These are phyloP conservation scores for Bombus confusus DNA, from an alignment of 1,140 invertebrate genomes.

Conservation along the genomic window DNA sequence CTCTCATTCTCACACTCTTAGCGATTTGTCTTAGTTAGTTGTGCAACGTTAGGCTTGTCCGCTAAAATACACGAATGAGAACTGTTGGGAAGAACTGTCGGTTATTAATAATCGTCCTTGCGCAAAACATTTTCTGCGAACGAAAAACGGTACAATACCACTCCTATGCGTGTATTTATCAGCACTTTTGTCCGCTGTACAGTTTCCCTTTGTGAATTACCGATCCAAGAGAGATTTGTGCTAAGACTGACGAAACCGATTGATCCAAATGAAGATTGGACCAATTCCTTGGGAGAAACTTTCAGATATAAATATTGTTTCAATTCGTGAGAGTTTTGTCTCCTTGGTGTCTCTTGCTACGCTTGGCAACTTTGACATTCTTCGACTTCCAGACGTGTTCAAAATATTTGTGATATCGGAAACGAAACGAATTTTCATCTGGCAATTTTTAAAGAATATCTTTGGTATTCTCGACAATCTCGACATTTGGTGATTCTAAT, in stretches of 20 bases:
- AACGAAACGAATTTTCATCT: too few species aligned
- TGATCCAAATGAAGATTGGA: background rate
- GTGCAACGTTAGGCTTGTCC: slow-evolving; percentile 75
- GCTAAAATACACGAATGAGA: slow-evolving; percentile 65
- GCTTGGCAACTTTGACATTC: too few species aligned
- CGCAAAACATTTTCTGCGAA: slow-evolving; percentile 18
- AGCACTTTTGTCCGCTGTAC: background rate
- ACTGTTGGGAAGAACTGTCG: slow-evolving; percentile 49
- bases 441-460: too few species aligned
- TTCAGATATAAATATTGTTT: background rate
- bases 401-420: background rate
- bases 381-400: too few species aligned
- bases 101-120: slow-evolving; percentile 56
- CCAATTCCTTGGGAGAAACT: background rate
- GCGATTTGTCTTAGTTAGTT: slow-evolving; percentile 72
- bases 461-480: too few species aligned
- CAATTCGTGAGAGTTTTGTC: background rate
- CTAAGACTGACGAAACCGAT: background rate
- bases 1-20: slow-evolving; percentile 41
- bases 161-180: background rate
- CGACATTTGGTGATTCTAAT: too few species aligned
- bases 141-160: slow-evolving; percentile 8
- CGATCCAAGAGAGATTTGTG: background rate
- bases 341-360: too few species aligned
- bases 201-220: background rate